These are phyloP conservation scores for Diplosoma virens DNA, from an alignment of 23 tunicate species.

Conservation along the genomic window DNA sequence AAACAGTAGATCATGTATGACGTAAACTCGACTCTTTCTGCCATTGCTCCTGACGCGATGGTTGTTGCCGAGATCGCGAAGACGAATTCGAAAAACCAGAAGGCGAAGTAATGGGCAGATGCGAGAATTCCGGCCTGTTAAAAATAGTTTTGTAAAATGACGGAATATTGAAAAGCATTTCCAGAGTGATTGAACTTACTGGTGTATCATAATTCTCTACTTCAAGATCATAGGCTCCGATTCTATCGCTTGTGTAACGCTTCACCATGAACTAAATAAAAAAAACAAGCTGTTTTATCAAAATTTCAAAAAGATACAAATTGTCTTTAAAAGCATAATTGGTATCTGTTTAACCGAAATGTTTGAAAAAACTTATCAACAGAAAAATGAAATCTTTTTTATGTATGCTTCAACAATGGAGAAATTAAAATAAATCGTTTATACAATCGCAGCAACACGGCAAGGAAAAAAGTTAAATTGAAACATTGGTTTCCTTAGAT, in stretches of 20 bases:
- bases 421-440: too few species aligned
- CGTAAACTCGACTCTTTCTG: slow-evolving; percentile 69
- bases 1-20: slow-evolving; percentile 68
- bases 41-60: slow-evolving; percentile 74
- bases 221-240: neutral
- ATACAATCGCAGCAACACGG: too few species aligned
- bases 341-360: too few species aligned
- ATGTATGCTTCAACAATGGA: too few species aligned
- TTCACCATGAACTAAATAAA: slow-evolving; percentile 5
- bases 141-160: neutral
- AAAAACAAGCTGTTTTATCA: too few species aligned
- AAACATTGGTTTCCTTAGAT: too few species aligned
- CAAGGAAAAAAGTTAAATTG: too few species aligned
- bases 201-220: neutral
- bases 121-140: slow-evolving; percentile 1
- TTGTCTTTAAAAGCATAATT: too few species aligned
- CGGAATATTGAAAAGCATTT: neutral
- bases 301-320: too few species aligned
- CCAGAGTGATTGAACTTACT: neutral
- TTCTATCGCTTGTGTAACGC: neutral
- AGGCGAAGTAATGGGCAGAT: slow-evolving; percentile 32
- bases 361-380: too few species aligned
- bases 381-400: too few species aligned
- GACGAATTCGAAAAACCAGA: slow-evolving; percentile 67
- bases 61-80: slow-evolving; percentile 80